These are phyloP conservation scores for Habropoda laboriosa DNA, from an alignment of 1,140 invertebrate genomes.

Conservation along the genomic window DNA sequence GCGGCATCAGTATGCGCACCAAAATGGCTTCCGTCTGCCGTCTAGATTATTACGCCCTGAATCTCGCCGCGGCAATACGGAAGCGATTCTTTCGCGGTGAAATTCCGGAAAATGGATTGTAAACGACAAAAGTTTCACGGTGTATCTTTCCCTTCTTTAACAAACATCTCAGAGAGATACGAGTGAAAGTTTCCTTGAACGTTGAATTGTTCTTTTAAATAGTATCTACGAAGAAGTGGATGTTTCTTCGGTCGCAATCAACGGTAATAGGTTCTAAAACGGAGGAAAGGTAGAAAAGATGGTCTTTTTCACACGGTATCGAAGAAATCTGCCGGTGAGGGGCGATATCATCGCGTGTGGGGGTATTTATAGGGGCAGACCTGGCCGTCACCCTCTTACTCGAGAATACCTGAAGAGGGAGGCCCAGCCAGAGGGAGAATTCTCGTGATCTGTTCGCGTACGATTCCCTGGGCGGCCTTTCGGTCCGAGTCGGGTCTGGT, in stretches of 20 bases:
- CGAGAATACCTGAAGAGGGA: slow-evolving; percentile 64
- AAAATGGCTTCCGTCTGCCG: slow-evolving; percentile 57
- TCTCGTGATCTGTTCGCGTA: slow-evolving; percentile 80
- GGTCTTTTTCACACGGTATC: slow-evolving; percentile 17
- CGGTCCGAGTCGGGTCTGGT: slow-evolving; percentile 72
- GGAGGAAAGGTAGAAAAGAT: too few relatives aligned
- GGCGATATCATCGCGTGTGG: slow-evolving; percentile 59
- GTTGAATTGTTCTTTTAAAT: too few relatives aligned
- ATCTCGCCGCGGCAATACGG: slow-evolving; percentile 30
- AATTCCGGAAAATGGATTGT: slow-evolving; percentile 21
- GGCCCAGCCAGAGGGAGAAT: slow-evolving; percentile 76
- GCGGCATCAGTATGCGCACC: slow-evolving; percentile 6
- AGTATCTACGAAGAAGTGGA: too few relatives aligned
- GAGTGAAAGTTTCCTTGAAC: slow-evolving; percentile 8
- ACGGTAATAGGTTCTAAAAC: neutral
- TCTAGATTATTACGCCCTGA: slow-evolving; percentile 56
- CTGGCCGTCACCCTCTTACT: slow-evolving; percentile 64
- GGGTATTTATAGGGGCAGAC: slow-evolving; percentile 64
- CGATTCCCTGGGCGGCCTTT: slow-evolving; percentile 79
- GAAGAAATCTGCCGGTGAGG: slow-evolving; percentile 56
- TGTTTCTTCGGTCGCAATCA: too few relatives aligned
- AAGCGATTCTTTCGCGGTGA: slow-evolving; percentile 24
- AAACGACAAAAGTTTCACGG: slow-evolving; percentile 12
- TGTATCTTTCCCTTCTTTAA: neutral
- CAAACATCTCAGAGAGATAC: too few relatives aligned